Base-by-base conservation (phyloP, 2,888 invertebrate genomes). In the Drosophila neotestacea region DNA sequence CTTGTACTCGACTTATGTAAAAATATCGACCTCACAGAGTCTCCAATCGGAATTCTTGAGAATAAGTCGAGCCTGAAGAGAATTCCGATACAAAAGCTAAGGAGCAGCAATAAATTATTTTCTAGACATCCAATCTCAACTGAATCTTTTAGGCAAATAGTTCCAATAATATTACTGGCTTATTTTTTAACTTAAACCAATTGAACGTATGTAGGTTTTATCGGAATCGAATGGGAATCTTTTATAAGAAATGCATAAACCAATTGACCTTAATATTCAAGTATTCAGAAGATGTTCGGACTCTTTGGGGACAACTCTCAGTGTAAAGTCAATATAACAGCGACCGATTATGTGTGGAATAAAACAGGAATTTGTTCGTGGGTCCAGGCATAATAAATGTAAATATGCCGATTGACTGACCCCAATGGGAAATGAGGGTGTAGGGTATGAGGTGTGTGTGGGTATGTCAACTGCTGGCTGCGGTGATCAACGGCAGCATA, bases 371-470 rank as follows among this genome's bases (percentile, higher is more conserved):
- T 44, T 39, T 11, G 36, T 46, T 51, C 22, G 13, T 39, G 47
- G 70, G 38, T 27, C 39, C n/a, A 30, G 60, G 50, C 48, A 56
- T 70, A 73, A 76, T 72, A 80, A 76, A 80, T 83, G 81, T 73
- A 75, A 84, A 83, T 77, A 72, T 73, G 68, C 51, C 71, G 51
- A 69, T 70, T 68, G 69, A 60, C 30, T 79, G 82, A 69, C 73
- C 72, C 67, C 56, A 56, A 65, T 52, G 11, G 13, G 13, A 7
- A 11, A 4, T 9, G 38, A 9, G 11, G 4, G 28, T n/a, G 11
- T 42, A 16, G 36, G 54, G 62, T 5, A 47, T 13, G 41, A 46
- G 50, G 30, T 38, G 22, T 10, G 34, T 36, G n/a, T 22, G 55
- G 16, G 34, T 42, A 30, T 67, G 44, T 44, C 48, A 64, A 64